Base-by-base conservation (phyloP, 2,888 invertebrate species). In the Tenthredo amoena region DNA sequence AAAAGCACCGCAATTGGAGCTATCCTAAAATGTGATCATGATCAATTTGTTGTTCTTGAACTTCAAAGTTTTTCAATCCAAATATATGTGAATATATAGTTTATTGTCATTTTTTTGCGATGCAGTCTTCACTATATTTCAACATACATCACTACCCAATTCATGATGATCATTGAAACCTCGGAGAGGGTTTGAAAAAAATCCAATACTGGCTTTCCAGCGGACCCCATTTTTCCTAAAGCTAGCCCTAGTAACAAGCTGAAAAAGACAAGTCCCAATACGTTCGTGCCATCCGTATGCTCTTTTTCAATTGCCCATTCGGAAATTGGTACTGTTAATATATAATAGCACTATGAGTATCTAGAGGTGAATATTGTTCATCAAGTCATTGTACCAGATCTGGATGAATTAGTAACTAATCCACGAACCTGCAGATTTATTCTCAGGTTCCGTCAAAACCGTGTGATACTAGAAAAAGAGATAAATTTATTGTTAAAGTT, bases 161-260 rank as follows among this genome's bases (percentile, higher is more conserved):
- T 96, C 88, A 99, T 99, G 88, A 99, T 97, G 85, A 96, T 96
- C 98, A 99, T 99, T 96, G 98, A 98, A 40, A 98, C 97, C 91
- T 98, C 98, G 43, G 98, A 97, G 31, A 99, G 94, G 1, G 96
- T 94, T 86, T 96, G 96, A 94, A 99, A 99, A 94, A 99, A 97
- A 86, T 96, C 95, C 88, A 97, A 95, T 85, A 99, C 94, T 21
- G 98, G 96, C 88, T 96, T 96, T 84, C 98, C 98, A 43, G 96
- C 96, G 1, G 88, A 85, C 0, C 97, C 96, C 96, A 99, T 96
- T 90, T 97, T 96, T 50, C 98, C 98, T 86, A 99, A 95, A 0
- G 98, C 97, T 86, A 99, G 96, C 40, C 99, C 99, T 86, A 99
- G 94, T 1, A 98, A 95, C 18, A 97, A 95, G 88, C 98, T 97